Conservation (phyloP, 2,113 vertebrate genomes). For the Nothoprocta pentlandii region DNA sequence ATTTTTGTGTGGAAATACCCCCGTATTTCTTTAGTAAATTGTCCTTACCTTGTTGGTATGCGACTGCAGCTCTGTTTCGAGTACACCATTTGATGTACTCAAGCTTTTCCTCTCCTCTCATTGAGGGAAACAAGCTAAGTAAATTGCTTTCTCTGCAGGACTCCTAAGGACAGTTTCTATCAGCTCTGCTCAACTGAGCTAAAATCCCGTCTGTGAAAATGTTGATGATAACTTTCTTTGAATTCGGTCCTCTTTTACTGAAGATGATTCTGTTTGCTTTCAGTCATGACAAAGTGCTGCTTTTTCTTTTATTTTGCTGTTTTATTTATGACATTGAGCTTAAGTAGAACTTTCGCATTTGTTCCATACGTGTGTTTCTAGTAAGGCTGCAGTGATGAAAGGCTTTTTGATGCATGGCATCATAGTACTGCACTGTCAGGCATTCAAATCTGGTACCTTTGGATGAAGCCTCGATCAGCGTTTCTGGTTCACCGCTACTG, state of each 20-base stretch:
- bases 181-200: not conserved
- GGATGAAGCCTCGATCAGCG: not conserved
- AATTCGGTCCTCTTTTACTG: not conserved
- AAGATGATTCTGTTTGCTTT: not conserved
- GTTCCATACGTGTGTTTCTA: not conserved
- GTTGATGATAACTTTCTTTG: not conserved
- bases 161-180: not conserved
- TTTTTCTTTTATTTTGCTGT: not conserved
- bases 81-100: not conserved
- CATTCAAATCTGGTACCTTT: not conserved
- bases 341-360: not conserved
- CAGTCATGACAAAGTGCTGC: not conserved
- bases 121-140: not conserved
- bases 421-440: not conserved
- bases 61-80: not conserved
- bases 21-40: not conserved
- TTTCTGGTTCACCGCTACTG: not conserved
- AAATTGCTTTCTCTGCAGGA: not conserved
- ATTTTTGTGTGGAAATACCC: not conserved
- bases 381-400: not conserved
- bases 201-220: not conserved
- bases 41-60: not conserved
- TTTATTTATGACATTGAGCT: not conserved
- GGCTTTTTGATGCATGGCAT: not conserved
- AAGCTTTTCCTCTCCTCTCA: not conserved